Evolutionary conservation across 2,888 invertebrate genomes (phyloP).

Genomic region (Euspilapteryx auroguttella): DNA sequence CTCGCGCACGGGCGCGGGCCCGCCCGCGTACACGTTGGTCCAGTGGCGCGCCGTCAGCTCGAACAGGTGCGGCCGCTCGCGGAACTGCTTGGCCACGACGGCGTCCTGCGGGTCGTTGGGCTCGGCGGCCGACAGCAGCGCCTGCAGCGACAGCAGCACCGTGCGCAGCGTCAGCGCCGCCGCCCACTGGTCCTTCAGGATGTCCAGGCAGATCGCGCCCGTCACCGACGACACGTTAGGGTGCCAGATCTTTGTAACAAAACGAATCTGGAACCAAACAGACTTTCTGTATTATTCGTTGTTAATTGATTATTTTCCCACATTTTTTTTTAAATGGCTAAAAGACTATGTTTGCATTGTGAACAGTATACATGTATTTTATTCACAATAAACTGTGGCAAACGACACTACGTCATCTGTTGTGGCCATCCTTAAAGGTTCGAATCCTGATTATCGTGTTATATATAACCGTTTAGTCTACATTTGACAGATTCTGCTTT

Average conservation of each 20-base stretch:
- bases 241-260: slow-evolving; percentile 99
- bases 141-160: slow-evolving; percentile 93
- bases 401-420: too few relatives aligned
- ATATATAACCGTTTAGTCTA: too few relatives aligned
- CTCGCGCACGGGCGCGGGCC: slow-evolving; percentile 62
- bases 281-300: too few relatives aligned
- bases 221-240: slow-evolving; percentile 99
- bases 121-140: slow-evolving; percentile 87
- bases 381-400: too few relatives aligned
- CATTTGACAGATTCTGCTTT: too few relatives aligned
- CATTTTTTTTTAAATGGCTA: too few relatives aligned
- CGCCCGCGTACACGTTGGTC: slow-evolving; percentile 93
- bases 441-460: too few relatives aligned
- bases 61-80: slow-evolving; percentile 86
- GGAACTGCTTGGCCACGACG: slow-evolving; percentile 96
- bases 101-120: slow-evolving; percentile 96
- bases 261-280: slow-evolving; percentile 73
- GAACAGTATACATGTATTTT: too few relatives aligned
- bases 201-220: slow-evolving; percentile 97
- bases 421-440: too few relatives aligned
- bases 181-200: slow-evolving; percentile 98
- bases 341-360: too few relatives aligned
- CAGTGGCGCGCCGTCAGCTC: slow-evolving; percentile 92
- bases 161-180: slow-evolving; percentile 98
- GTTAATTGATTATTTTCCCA: too few relatives aligned